These are phyloP conservation scores for Saimiri boliviensis DNA, from an alignment of 2,113 vertebrate genomes.

Conservation along the genomic window DNA sequence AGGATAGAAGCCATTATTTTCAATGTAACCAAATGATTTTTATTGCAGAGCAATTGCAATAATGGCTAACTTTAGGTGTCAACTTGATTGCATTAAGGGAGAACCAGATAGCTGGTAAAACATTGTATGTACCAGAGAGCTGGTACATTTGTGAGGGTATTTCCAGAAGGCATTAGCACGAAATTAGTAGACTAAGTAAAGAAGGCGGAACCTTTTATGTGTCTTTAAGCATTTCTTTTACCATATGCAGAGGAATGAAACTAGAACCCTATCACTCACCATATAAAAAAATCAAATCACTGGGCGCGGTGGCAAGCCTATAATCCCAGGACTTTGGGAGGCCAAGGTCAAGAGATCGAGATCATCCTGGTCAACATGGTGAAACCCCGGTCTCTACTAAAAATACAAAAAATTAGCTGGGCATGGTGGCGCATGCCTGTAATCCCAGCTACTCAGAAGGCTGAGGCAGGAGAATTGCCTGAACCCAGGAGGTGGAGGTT, in stretches of 20 bases:
- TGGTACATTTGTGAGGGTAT: not conserved
- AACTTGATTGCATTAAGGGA: not conserved
- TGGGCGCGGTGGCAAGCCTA: too few relatives aligned
- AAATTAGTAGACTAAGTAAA: not conserved
- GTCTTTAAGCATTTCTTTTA: not conserved
- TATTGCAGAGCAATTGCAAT: not conserved
- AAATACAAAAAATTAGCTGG: too few relatives aligned
- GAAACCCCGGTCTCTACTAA: too few relatives aligned
- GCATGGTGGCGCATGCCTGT: too few relatives aligned
- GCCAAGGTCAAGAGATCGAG: too few relatives aligned
- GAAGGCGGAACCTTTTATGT: not conserved
- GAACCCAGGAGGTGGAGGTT: too few relatives aligned
- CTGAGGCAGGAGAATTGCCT: too few relatives aligned
- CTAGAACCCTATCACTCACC: not conserved
- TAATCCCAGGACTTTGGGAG: too few relatives aligned
- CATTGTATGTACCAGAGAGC: not conserved
- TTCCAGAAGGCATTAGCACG: not conserved
- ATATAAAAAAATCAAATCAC: not conserved
- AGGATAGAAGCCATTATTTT: not conserved
- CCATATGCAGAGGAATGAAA: not conserved
- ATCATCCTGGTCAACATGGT: too few relatives aligned
- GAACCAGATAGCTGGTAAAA: not conserved
- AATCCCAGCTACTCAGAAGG: too few relatives aligned
- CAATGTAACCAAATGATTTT: conserved; percentile 2
- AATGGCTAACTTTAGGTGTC: not conserved